Evolutionary conservation across 1,140 invertebrate species (phyloP).

Genomic region (Camponotus floridanus): DNA sequence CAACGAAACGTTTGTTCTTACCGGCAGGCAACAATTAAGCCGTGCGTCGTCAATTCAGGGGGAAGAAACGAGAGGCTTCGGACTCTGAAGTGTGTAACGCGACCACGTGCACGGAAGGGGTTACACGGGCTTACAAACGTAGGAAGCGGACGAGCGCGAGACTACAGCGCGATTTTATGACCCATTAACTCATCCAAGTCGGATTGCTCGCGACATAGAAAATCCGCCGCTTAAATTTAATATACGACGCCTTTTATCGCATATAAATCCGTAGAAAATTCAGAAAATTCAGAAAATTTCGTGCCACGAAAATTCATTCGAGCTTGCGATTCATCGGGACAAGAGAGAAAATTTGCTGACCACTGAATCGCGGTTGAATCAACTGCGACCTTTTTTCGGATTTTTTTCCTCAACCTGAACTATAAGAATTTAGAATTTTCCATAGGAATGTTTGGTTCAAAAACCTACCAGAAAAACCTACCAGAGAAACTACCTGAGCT

Average conservation of each 20-base stretch:
- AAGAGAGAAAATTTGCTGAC: slow-evolving; percentile 20
- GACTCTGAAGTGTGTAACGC: background rate
- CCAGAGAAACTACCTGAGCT: slow-evolving; percentile 63
- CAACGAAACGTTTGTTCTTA: slow-evolving; percentile 53
- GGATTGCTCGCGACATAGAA: slow-evolving; percentile 61
- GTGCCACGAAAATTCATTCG: background rate
- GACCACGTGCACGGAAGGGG: slow-evolving; percentile 34
- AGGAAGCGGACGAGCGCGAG: slow-evolving; percentile 46
- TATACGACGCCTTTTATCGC: background rate
- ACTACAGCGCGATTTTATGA: slow-evolving; percentile 68
- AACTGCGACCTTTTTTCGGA: background rate
- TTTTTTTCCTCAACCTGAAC: background rate
- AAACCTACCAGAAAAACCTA: too few relatives aligned
- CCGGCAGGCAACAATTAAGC: slow-evolving; percentile 45
- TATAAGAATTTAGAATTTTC: slow-evolving; percentile 31
- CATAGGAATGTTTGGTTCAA: background rate
- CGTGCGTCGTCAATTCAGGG: slow-evolving; percentile 36
- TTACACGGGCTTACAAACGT: slow-evolving; percentile 30
- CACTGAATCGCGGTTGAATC: background rate
- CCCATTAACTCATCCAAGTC: slow-evolving; percentile 69
- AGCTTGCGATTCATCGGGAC: background rate
- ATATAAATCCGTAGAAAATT: slow-evolving; percentile 13
- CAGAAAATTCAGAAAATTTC: background rate
- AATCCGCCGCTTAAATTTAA: slow-evolving; percentile 36
- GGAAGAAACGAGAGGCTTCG: slow-evolving; percentile 42